Base-by-base conservation (phyloP, 2,888 invertebrate species). In the Dasypolia templi region DNA sequence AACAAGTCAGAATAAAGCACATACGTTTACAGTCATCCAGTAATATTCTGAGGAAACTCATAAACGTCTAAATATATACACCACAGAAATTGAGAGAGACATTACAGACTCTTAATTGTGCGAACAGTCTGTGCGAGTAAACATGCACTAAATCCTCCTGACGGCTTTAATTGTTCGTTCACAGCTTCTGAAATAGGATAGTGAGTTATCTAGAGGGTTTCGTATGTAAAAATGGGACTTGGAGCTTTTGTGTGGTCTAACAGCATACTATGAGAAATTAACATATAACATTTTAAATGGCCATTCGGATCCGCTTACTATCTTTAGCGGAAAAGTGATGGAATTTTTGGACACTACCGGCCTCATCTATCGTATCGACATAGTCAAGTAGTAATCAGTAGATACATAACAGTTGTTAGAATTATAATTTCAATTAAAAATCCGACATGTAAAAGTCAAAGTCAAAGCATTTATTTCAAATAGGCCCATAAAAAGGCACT, bases 31-130 rank as follows among this genome's bases (percentile, higher is more conserved):
- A 72, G 84, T 72, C 79, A 82, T 77, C 79, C 74, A 79, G 73
- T 74, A 72, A 81, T 77, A 83, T 84, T 81, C 88, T 83, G 83
- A 84, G 82, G 86, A 86, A 88, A 86, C 89, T 88, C 91, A 89
- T 91, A 91, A 91, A 90, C 84, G 85, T 91, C 91, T 92, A 92
- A 92, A 92, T 91, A 88, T 91, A 92, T 81, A 89, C 88, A 73
- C 83, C 84, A 81, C 86, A 86, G 89, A 86, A 89, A 88, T 87
- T 84, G 87, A 88, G 88, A 87, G 87, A 83, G 81, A 86, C 86
- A 87, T 87, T 79, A 87, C 86, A 26, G 71, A 80, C 79, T 86
- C 82, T 86, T 92, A 92, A 92, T 92, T 92, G 91, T 90, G 89
- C 88, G 88, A 88, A 88, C 82, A 83, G 75, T 79, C 81, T 79